These are phyloP conservation scores for Cerceris ruficornis DNA, from an alignment of 2,888 invertebrate species.

Conservation along the genomic window DNA sequence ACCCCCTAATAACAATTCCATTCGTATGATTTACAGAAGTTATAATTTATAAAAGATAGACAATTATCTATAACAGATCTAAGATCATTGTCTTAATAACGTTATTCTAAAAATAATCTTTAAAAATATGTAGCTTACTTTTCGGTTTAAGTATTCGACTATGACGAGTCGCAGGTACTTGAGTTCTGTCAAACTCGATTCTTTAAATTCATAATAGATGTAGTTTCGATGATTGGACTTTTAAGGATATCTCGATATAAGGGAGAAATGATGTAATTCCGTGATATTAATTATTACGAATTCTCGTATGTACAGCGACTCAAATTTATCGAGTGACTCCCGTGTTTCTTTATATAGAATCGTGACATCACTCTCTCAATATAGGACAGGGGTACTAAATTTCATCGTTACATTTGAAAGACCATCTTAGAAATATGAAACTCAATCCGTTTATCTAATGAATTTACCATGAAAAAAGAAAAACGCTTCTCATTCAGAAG, in stretches of 20 bases:
- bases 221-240: too few species aligned
- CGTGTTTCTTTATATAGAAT: conserved; percentile 66
- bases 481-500: neutral
- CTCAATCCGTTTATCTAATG: conserved; percentile 42
- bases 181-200: too few species aligned
- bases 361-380: conserved; percentile 65
- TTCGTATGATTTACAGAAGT: too few species aligned
- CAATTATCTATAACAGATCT: too few species aligned
- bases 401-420: conserved; percentile 51
- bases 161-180: too few species aligned
- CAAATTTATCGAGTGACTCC: conserved; percentile 47
- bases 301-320: conserved; percentile 28
- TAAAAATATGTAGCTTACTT: too few species aligned
- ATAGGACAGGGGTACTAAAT: conserved; percentile 58
- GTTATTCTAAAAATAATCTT: too few species aligned
- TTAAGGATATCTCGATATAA: neutral
- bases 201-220: too few species aligned
- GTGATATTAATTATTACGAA: conserved; percentile 18
- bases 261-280: neutral
- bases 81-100: too few species aligned
- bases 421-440: conserved; percentile 38
- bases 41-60: too few species aligned
- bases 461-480: conserved; percentile 12
- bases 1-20: too few species aligned
- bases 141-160: too few species aligned